Evolutionary conservation across 1,140 invertebrate species (phyloP).

Genomic region (Cyrtorhinus lividipennis): DNA sequence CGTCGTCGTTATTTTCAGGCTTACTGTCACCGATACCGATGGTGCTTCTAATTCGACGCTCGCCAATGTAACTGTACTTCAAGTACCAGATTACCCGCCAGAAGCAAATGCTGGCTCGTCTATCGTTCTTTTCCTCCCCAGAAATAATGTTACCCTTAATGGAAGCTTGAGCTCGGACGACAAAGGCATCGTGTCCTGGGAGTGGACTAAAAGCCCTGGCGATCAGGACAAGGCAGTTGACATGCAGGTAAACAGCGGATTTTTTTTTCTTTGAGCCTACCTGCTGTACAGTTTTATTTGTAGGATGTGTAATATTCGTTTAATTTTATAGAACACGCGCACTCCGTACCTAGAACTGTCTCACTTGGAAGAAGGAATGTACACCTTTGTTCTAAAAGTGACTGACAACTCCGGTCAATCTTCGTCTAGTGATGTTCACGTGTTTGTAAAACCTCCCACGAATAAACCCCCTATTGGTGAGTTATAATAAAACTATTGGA

Average conservation of each 20-base stretch:
- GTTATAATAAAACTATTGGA: too few relatives aligned
- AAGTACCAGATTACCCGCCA: conserved; percentile 86
- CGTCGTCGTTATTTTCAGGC: too few relatives aligned
- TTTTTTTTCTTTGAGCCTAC: not conserved
- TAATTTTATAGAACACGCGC: conserved; percentile 53
- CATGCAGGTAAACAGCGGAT: conserved; percentile 71
- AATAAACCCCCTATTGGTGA: conserved; percentile 66
- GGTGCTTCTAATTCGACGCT: conserved; percentile 70
- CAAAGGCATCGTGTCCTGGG: conserved; percentile 80
- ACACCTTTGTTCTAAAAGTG: conserved; percentile 86
- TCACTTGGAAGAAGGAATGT: conserved; percentile 83
- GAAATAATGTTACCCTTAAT: conserved; percentile 75
- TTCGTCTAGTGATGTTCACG: conserved; percentile 72
- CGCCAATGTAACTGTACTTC: conserved; percentile 79
- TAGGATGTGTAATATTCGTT: not conserved
- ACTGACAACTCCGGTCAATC: conserved; percentile 77
- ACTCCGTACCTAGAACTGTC: conserved; percentile 75
- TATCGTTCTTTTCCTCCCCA: conserved; percentile 77
- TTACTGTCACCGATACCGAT: conserved; percentile 85
- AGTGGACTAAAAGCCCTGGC: conserved; percentile 81
- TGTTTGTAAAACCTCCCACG: conserved; percentile 81
- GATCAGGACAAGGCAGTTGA: conserved; percentile 79
- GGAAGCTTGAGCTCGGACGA: conserved; percentile 85
- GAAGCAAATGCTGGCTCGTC: conserved; percentile 86
- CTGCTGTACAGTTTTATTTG: not conserved